These are phyloP conservation scores for Blomia tropicalis DNA, from an alignment of 2,888 invertebrate species.

Conservation along the genomic window DNA sequence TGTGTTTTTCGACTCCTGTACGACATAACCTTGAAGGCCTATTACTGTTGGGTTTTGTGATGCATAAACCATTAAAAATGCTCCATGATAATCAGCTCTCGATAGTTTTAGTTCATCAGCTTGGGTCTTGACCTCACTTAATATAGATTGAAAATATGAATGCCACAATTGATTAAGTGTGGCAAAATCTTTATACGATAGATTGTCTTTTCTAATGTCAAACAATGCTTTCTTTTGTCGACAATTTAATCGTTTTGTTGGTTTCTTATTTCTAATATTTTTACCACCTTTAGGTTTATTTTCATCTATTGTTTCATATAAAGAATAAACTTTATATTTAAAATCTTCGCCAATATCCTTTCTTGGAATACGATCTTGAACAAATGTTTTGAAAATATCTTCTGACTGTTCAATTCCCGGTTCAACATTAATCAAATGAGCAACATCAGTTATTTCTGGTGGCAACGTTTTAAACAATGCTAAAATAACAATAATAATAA, in stretches of 20 bases:
- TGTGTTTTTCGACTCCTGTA: constrained; percentile 62
- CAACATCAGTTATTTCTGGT: constrained; percentile 16
- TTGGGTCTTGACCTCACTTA: constrained; percentile 13
- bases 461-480: constrained; percentile 6
- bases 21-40: constrained; percentile 52
- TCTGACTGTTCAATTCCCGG: not conserved
- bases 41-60: constrained; percentile 55
- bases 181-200: constrained; percentile 20
- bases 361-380: constrained; percentile 1
- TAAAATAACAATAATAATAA: not conserved
- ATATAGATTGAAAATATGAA: constrained; percentile 19
- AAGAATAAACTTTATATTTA: constrained; percentile 13
- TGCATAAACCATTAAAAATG: constrained; percentile 47
- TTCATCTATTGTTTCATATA: constrained; percentile 6
- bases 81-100: constrained; percentile 56
- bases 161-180: constrained; percentile 24
- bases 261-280: not conserved
- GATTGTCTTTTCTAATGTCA: constrained; percentile 2
- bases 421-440: constrained; percentile 20
- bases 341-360: constrained; percentile 12
- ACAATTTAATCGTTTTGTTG: constrained; percentile 11
- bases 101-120: constrained; percentile 20
- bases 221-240: constrained; percentile 21
- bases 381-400: not conserved
- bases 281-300: no score